Base-by-base conservation (phyloP, 2,797 vertebrate species). In the Neosalanx taihuensis region DNA sequence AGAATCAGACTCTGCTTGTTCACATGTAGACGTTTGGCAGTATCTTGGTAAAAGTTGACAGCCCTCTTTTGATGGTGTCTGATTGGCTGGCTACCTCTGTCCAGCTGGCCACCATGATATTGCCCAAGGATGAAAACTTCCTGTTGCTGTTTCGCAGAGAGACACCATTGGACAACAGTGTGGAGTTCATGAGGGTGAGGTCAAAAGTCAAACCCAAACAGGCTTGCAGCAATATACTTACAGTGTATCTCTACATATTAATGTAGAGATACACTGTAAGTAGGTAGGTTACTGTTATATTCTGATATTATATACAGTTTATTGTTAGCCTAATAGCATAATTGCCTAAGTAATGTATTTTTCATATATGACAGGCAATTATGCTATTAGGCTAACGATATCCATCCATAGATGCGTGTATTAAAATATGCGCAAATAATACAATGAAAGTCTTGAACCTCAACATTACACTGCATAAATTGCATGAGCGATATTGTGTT, bases 111-210 rank as follows among this genome's bases (percentile, higher is more conserved):
- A 81, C 87, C 65, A 78, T 91, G 81, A 87, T 97, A 83, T 86
- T 98, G 67, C 91, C 94, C 0, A 94, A 96, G 71, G 95, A 96
- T 41, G 96, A 98, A 82, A 95, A 95, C 84, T 98, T 98, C 83
- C 90, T 98, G 60, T 91, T 98, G 68, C 84, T 97, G 81, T 98
- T 98, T 78, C 94, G 91, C 78, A 83, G 91, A 77, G 96, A 98
- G 89, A 92, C 93, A 1, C 94, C 95, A 0, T 85, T 98, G 91
- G 93, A 97, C 87, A 96, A 94, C 89, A 98, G 97, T 0, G 96
- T 98, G 86, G 96, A 97, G 88, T 98, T 98, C 67, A 98, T 98
- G 96, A 88, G 93, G 93, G 97, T 97, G 76, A 86, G 94, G 67
- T 75, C 70, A 67, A 72, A 79, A 58, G n/a, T 71, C 71, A 66